Conservation (phyloP, 2,888 invertebrate species). For the Diarsia brunnea region DNA sequence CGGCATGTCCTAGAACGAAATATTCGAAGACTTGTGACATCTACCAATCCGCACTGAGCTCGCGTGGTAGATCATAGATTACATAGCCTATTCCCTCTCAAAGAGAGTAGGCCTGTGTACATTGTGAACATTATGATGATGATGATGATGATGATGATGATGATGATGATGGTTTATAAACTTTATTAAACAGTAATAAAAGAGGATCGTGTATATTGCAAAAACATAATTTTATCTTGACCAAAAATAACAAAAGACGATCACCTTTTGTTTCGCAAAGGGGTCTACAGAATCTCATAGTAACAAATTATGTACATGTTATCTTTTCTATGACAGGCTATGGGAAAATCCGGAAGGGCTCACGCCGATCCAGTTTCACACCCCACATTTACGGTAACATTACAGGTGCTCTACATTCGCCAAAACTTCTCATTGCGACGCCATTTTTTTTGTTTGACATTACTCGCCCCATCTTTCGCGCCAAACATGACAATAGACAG, state of each 20-base stretch:
- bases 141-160: no score
- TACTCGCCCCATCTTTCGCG: slow-evolving; percentile 38
- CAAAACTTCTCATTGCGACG: slow-evolving; percentile 40
- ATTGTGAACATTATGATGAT: no score
- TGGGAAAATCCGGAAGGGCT: slow-evolving; percentile 48
- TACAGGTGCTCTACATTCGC: slow-evolving; percentile 61
- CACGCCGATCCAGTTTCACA: slow-evolving; percentile 52
- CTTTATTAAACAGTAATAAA: no score
- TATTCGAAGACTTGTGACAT: no score
- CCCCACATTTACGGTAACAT: slow-evolving; percentile 16
- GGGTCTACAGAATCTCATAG: slow-evolving; percentile 21
- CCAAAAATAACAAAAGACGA: slow-evolving; percentile 19
- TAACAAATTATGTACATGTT: slow-evolving; percentile 44
- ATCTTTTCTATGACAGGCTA: slow-evolving; percentile 19
- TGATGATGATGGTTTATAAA: no score
- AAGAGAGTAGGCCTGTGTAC: no score
- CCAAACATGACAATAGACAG: slow-evolving; percentile 53
- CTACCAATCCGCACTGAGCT: no score
- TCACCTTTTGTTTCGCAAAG: slow-evolving; percentile 33
- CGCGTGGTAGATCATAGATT: no score
- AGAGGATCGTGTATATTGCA: no score
- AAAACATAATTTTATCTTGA: no score
- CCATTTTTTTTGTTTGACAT: slow-evolving; percentile 58
- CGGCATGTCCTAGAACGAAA: no score
- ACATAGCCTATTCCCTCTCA: no score